phyloP scores from a whole-genome alignment of 2,797 vertebrate species.

The Nannoperca australis region DNA sequence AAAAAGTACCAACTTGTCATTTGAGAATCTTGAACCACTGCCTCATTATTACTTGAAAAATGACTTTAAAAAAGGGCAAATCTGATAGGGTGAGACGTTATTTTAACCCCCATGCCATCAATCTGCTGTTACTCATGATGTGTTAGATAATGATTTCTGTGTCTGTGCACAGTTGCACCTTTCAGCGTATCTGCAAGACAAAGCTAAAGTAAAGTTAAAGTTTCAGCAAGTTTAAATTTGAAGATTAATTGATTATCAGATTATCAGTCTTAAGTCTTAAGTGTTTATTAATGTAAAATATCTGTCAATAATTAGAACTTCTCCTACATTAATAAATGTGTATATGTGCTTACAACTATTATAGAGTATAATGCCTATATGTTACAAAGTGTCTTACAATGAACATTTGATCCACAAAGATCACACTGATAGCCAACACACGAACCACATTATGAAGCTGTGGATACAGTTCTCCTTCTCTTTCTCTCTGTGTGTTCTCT shows the following conservation, averaged over 20 bases:
- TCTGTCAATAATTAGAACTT: no score
- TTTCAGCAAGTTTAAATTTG: neutral
- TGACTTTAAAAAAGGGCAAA: no score
- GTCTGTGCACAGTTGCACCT: neutral
- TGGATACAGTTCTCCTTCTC: slow-evolving; percentile 28
- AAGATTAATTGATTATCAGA: neutral
- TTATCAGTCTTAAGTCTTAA: no score
- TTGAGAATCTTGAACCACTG: neutral
- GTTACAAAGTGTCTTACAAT: neutral
- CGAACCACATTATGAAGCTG: slow-evolving; percentile 41
- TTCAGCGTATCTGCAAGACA: neutral
- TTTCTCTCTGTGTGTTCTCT: slow-evolving; percentile 33
- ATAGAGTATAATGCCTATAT: neutral
- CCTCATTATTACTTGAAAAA: neutral
- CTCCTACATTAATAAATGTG: neutral
- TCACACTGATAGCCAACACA: slow-evolving; percentile 19
- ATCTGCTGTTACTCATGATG: neutral
- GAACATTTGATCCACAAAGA: slow-evolving; percentile 9
- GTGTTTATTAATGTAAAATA: no score
- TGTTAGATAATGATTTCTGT: neutral
- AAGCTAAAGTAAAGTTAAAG: neutral
- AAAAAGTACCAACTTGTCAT: neutral
- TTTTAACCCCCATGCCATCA: neutral
- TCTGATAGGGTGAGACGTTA: neutral
- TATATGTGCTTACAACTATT: neutral